Conservation (phyloP, 2,113 vertebrate genomes). For the Sclerurus mexicanus region DNA sequence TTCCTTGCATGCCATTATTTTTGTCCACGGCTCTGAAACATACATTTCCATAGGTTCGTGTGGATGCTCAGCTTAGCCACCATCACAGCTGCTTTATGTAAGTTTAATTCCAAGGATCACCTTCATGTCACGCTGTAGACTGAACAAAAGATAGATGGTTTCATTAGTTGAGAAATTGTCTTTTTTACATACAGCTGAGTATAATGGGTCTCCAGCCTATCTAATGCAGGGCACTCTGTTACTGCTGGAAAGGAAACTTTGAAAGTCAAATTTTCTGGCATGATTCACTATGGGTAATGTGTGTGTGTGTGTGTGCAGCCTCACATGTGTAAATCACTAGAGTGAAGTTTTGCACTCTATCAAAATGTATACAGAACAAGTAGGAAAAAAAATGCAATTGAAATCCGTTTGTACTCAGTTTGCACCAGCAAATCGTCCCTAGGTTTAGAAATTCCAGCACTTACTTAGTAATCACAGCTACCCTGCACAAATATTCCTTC, state of each 20-base stretch:
- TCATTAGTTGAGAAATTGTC: constrained; percentile 1
- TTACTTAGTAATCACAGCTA: neutral
- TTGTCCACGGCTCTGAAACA: constrained; percentile 52
- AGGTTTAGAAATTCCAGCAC: neutral
- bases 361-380: neutral
- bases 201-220: neutral
- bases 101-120: constrained; percentile 49
- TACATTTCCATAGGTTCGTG: constrained; percentile 39
- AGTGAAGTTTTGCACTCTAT: neutral
- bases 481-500: neutral
- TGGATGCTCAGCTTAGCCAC: neutral
- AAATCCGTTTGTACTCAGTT: neutral
- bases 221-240: neutral
- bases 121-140: neutral
- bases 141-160: constrained; percentile 2
- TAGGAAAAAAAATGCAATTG: neutral
- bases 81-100: neutral
- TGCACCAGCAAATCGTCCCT: neutral
- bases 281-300: neutral
- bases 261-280: neutral
- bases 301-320: neutral
- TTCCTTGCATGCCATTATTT: constrained; percentile 70
- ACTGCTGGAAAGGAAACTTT: neutral
- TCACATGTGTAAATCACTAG: neutral
- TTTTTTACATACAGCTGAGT: constrained; percentile 18